A percentile compares a stretch with the other conserved stretches of the same genome.
Evolutionary conservation across 2,888 invertebrate genomes (phyloP).

Genomic region (Xanthia icteritia): DNA sequence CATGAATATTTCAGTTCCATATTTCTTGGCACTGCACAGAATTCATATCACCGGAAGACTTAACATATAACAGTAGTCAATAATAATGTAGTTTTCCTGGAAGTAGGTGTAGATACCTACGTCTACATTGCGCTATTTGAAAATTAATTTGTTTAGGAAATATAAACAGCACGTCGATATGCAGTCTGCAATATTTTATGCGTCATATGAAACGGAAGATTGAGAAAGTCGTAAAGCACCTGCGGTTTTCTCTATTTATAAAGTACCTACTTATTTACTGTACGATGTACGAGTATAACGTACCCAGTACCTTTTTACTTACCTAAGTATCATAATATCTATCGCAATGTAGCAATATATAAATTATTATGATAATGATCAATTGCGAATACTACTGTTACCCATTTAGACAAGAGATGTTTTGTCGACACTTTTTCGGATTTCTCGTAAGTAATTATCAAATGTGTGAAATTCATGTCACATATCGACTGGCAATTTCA

Average conservation of each 20-base stretch:
- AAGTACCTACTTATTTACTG: background rate
- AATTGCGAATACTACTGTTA: background rate
- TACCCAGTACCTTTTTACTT: background rate
- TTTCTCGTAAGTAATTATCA: background rate
- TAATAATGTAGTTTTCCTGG: conserved; percentile 22
- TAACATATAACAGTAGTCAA: conserved; percentile 7
- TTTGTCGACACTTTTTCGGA: background rate
- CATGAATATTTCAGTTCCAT: conserved; percentile 12
- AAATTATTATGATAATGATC: conserved; percentile 2
- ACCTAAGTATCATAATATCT: no score
- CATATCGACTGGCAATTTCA: background rate
- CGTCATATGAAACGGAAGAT: conserved; percentile 11
- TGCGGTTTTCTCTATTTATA: conserved; percentile 18
- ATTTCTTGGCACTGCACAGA: conserved; percentile 6
- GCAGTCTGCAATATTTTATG: conserved; percentile 30
- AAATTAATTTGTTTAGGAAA: conserved; percentile 22
- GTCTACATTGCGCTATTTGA: conserved; percentile 23
- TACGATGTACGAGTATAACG: background rate
- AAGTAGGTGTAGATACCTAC: conserved; percentile 10
- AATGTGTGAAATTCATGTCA: background rate
- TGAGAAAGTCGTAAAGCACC: conserved; percentile 30
- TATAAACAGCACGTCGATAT: conserved; percentile 30
- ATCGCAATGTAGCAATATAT: background rate
- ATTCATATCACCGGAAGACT: conserved; percentile 8
- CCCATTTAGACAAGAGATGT: background rate